A percentile compares a stretch with the other conserved stretches of the same genome.
These are phyloP conservation scores for Coenonympha glycerion DNA, from an alignment of 2,888 invertebrate genomes.

Conservation along the genomic window DNA sequence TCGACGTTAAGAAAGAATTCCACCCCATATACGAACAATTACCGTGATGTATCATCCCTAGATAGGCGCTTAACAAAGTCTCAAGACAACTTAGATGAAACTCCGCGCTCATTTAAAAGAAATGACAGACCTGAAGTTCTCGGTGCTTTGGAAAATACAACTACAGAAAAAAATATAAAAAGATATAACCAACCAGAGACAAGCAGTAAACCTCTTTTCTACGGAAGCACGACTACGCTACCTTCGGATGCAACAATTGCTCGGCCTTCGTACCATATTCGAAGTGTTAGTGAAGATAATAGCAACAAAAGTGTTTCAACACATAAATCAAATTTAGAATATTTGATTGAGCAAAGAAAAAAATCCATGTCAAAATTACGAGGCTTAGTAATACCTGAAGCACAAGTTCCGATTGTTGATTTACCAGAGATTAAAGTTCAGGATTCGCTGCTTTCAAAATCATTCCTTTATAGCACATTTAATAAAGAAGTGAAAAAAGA, in stretches of 20 bases:
- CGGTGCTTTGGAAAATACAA: slow-evolving; percentile 66
- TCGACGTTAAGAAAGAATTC: slow-evolving; percentile 51
- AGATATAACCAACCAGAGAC: slow-evolving; percentile 32
- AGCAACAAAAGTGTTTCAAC: slow-evolving; percentile 53
- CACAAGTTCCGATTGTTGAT: slow-evolving; percentile 79
- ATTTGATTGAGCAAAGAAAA: slow-evolving; percentile 86
- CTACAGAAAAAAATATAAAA: slow-evolving; percentile 38
- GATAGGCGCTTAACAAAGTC: slow-evolving; percentile 68
- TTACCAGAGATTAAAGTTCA: slow-evolving; percentile 89
- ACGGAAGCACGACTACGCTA: slow-evolving; percentile 64
- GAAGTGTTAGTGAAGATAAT: slow-evolving; percentile 66
- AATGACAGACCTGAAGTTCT: slow-evolving; percentile 68
- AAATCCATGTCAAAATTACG: slow-evolving; percentile 89
- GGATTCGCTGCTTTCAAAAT: slow-evolving; percentile 69
- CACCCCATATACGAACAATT: slow-evolving; percentile 45
- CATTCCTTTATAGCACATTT: slow-evolving; percentile 61
- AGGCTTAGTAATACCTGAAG: slow-evolving; percentile 92
- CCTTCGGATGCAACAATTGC: slow-evolving; percentile 51
- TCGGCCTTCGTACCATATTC: slow-evolving; percentile 54
- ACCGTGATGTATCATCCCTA: slow-evolving; percentile 55
- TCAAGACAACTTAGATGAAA: slow-evolving; percentile 72
- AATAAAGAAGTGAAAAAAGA: slow-evolving; percentile 47
- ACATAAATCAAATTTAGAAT: slow-evolving; percentile 81
- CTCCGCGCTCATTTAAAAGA: slow-evolving; percentile 57
- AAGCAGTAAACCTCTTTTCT: slow-evolving; percentile 60